Conservation (phyloP, 2,113 vertebrate species). For the Trogon surrucura region DNA sequence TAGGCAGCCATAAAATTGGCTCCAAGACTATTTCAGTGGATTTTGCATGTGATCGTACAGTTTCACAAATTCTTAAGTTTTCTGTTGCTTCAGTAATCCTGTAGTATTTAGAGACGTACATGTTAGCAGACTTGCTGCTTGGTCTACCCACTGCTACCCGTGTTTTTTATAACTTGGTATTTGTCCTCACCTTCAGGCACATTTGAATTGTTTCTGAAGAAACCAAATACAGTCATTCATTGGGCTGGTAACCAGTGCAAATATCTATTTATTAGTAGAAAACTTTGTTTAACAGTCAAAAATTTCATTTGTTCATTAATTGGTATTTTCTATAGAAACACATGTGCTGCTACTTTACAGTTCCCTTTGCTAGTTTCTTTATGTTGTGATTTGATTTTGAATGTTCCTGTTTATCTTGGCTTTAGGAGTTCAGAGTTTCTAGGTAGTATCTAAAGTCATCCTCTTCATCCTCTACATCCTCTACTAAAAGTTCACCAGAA, state of each 20-base stretch:
- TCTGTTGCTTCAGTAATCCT: background rate
- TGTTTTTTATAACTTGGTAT: accelerated
- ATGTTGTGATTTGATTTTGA: background rate
- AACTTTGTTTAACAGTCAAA: background rate
- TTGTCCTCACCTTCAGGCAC: background rate
- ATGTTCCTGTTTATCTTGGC: background rate
- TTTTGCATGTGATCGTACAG: background rate
- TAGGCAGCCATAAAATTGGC: background rate
- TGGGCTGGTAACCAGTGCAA: background rate
- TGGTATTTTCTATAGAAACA: background rate
- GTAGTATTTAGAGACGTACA: background rate
- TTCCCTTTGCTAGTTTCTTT: background rate
- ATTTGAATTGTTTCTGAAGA: background rate
- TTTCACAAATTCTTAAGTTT: background rate
- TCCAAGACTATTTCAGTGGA: background rate
- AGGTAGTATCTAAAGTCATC: background rate
- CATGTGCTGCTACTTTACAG: accelerated
- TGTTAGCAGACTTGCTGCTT: background rate
- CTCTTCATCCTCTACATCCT: background rate
- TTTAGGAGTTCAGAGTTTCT: background rate
- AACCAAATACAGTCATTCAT: background rate
- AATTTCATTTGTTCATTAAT: background rate
- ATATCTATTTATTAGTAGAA: background rate
- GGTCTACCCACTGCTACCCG: background rate
- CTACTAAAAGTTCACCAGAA: background rate